A percentile compares a stretch with the other conserved stretches of the same genome.
Conservation (phyloP, 30 jellyfish, hydroid and myxozoan genomes). For the Hydractinia echinata region DNA sequence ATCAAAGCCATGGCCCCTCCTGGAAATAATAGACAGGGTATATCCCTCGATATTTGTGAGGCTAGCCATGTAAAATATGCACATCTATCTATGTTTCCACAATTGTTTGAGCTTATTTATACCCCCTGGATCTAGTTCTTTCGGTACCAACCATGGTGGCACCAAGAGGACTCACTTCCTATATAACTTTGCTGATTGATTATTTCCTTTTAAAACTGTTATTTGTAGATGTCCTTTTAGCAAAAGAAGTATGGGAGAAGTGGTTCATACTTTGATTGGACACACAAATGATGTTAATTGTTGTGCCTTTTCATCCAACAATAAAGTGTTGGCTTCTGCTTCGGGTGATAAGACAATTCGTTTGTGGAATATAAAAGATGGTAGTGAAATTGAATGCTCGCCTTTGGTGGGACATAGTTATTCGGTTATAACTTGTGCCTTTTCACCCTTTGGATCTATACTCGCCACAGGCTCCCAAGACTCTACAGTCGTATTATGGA, state of each 20-base stretch:
- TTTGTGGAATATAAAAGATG: conserved; percentile 59
- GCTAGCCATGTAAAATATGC: too few species aligned
- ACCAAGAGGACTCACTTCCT: too few species aligned
- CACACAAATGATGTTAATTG: conserved; percentile 83
- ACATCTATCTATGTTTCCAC: too few species aligned
- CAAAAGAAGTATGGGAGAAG: conserved; percentile 49
- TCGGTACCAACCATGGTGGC: too few species aligned
- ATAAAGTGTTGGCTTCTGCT: conserved; percentile 64
- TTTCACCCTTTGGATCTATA: conserved; percentile 82
- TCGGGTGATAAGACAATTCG: conserved; percentile 86
- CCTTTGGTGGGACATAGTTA: conserved; percentile 71
- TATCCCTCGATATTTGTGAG: too few species aligned
- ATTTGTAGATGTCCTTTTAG: too few species aligned
- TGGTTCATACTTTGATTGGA: conserved; percentile 52
- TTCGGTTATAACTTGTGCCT: conserved; percentile 72
- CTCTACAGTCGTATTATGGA: conserved; percentile 73
- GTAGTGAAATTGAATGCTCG: conserved; percentile 58
- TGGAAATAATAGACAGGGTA: too few species aligned
- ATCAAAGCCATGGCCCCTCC: too few species aligned
- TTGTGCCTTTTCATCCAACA: conserved; percentile 71
- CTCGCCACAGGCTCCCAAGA: conserved; percentile 93
- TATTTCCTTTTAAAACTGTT: too few species aligned
- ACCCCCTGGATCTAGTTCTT: too few species aligned
- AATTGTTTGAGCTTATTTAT: too few species aligned
- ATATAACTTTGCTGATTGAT: too few species aligned